These are phyloP conservation scores for Pangasianodon gigas DNA, from an alignment of 2,113 vertebrate species.

Conservation along the genomic window DNA sequence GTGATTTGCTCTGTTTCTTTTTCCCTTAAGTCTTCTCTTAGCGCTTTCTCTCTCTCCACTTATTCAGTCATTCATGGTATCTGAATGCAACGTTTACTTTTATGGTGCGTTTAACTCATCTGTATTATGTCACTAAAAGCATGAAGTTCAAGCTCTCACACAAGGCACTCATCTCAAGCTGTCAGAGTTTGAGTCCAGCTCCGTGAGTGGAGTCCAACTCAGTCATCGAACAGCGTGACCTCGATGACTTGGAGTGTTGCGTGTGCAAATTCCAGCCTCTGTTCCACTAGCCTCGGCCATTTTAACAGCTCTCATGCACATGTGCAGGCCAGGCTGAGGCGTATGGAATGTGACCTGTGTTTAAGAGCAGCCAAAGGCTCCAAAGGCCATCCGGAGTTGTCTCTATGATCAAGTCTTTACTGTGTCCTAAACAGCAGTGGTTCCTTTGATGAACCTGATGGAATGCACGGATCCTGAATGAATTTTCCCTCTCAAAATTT, in stretches of 20 bases:
- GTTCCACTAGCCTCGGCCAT: slow-evolving; percentile 2
- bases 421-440: slow-evolving; percentile 24
- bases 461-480: slow-evolving; percentile 24
- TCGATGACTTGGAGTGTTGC: slow-evolving; percentile 10
- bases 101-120: background rate
- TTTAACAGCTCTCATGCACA: slow-evolving; percentile 35
- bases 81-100: background rate
- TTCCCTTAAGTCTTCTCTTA: background rate
- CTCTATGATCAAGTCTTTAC: slow-evolving; percentile 22
- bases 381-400: slow-evolving; percentile 1
- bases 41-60: background rate
- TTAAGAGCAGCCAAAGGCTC: slow-evolving; percentile 42
- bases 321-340: slow-evolving; percentile 21
- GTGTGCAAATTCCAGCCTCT: slow-evolving; percentile 23
- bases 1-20: background rate
- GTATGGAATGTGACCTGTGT: slow-evolving; percentile 38
- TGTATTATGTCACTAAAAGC: background rate
- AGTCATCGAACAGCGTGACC: slow-evolving; percentile 6
- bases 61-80: background rate
- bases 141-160: background rate
- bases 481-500: background rate
- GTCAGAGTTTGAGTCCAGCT: background rate
- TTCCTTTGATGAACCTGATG: background rate
- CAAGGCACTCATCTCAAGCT: background rate
- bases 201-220: background rate